Conservation (phyloP, 1,140 invertebrate genomes). For the Heliothis subflexa region DNA sequence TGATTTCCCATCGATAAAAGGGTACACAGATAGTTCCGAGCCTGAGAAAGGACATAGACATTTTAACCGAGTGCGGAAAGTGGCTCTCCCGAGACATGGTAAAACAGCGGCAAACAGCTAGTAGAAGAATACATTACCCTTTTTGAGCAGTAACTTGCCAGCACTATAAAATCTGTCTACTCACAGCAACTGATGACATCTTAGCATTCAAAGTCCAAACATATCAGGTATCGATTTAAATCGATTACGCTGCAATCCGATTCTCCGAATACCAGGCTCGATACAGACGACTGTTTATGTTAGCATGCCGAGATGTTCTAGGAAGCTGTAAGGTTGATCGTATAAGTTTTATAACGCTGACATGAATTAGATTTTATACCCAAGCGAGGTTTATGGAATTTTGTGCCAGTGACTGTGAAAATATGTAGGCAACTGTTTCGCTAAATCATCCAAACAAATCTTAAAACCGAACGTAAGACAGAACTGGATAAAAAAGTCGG, state of each 20-base stretch:
- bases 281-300: constrained; percentile 14
- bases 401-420: not conserved
- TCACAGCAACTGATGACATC: not conserved
- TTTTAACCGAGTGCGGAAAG: too few species aligned
- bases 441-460: too few species aligned
- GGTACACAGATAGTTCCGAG: too few species aligned
- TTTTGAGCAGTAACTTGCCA: not conserved
- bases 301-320: constrained; percentile 28
- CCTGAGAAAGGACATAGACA: too few species aligned
- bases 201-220: constrained; percentile 11
- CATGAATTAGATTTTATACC: constrained; percentile 3
- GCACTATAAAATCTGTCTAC: not conserved
- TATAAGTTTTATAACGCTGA: constrained; percentile 32
- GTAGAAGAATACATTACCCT: not conserved
- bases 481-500: too few species aligned
- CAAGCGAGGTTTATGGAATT: not conserved
- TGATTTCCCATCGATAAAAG: too few species aligned
- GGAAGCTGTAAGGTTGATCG: constrained; percentile 2
- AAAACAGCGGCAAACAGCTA: not conserved
- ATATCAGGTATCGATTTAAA: constrained; percentile 34
- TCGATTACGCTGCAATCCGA: constrained; percentile 26
- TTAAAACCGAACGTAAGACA: too few species aligned
- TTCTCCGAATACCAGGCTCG: not conserved
- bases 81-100: too few species aligned
- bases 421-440: not conserved